phyloP scores from a whole-genome alignment of 2,797 vertebrate genomes.

The Apogon hyalosoma region DNA sequence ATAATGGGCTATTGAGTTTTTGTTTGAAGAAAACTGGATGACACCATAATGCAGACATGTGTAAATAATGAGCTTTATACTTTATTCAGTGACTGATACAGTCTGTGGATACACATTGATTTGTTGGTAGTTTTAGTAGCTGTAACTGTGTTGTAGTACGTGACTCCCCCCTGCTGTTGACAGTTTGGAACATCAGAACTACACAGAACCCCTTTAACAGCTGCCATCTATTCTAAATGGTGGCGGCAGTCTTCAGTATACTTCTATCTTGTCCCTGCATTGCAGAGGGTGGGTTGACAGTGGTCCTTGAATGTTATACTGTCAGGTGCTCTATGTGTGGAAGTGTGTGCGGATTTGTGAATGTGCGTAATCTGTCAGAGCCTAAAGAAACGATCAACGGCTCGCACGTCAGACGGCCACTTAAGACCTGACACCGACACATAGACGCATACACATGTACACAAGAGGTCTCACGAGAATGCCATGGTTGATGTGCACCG shows the following conservation, averaged over 20 bases:
- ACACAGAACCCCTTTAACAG: neutral
- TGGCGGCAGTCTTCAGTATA: slow-evolving; percentile 21
- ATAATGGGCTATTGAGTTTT: too few species aligned
- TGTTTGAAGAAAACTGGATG: too few species aligned
- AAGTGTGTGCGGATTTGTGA: slow-evolving; percentile 25
- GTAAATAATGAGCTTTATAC: too few species aligned
- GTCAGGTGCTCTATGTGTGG: slow-evolving; percentile 51
- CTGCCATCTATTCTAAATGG: slow-evolving; percentile 3
- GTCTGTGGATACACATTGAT: too few species aligned
- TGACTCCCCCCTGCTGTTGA: too few species aligned
- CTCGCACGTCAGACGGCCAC: slow-evolving; percentile 72
- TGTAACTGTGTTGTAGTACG: too few species aligned
- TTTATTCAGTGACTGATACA: too few species aligned
- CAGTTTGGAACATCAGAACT: too few species aligned
- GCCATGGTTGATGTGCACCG: slow-evolving; percentile 51
- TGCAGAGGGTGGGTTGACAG: slow-evolving; percentile 68
- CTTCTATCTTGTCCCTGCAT: slow-evolving; percentile 47
- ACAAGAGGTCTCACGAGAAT: slow-evolving; percentile 54
- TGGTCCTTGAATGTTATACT: slow-evolving; percentile 67
- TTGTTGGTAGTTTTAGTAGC: too few species aligned
- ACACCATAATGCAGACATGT: too few species aligned
- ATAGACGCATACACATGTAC: slow-evolving; percentile 23
- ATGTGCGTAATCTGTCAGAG: slow-evolving; percentile 66
- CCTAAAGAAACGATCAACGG: slow-evolving; percentile 65
- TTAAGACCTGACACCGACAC: slow-evolving; percentile 68